Base-by-base conservation (phyloP, 2,113 vertebrate genomes). In the Beaufortia kweichowensis region DNA sequence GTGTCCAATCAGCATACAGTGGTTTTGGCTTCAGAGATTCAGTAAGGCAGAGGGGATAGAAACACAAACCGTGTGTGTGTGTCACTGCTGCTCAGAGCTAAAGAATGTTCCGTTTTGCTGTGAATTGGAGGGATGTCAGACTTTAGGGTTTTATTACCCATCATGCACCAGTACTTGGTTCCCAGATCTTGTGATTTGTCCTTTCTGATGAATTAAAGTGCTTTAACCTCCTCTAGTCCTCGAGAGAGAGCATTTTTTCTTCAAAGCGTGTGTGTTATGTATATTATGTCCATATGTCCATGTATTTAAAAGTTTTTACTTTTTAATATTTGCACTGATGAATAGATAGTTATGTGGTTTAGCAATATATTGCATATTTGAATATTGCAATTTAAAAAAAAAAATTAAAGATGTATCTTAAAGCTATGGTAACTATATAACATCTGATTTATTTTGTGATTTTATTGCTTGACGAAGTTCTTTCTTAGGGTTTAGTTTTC, bases 1-100 rank as follows among this genome's bases (percentile, higher is more conserved):
- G 89, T 82, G 85, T 89, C 86, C 81, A 85, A 88, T 89, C 84
- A 76, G 79, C 71, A 69, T 63, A 76, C 82, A 85, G 86, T 75
- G 79, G 76, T 81, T 71, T 78, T 60, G 76, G 60, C 77, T 76
- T 83, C 81, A 85, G 81, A 88, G 82, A 81, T 83, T 78, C 88
- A 81, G 81, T 67, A 75, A 73, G 81, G 88, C 72, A 68, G 70
- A 70, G 72, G 76, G 81, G 76, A 76, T 76, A 15, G 24, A 55
- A 48, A 61, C 71, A 62, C 64, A 81, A 78, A 75, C 70, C 66
- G 48, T 66, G 75, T 63, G 64, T 59, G 59, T 65, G 63, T 69
- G 53, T 17, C 46, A 53, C 57, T 56, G 57, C 35, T 24, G 41
- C 24, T 66, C 63, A 55, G 26, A 15, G 60, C 63, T 56, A 31